phyloP scores from a whole-genome alignment of 2,888 invertebrate species.

The Prosapia bicincta region DNA sequence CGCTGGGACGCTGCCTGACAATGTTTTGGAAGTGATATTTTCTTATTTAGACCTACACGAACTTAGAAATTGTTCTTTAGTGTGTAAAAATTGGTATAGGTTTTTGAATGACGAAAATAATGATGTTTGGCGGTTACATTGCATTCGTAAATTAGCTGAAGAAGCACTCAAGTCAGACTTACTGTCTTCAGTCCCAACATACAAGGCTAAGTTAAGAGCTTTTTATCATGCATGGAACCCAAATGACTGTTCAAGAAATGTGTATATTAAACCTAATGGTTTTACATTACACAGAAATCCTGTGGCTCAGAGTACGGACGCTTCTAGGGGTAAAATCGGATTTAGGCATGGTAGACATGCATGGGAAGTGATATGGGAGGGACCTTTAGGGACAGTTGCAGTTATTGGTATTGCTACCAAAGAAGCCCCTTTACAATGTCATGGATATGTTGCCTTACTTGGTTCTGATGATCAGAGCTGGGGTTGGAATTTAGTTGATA shows the following conservation, averaged over 20 bases:
- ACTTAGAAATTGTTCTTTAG: constrained; percentile 82
- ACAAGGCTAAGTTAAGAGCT: constrained; percentile 90
- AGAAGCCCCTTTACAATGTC: constrained; percentile 89
- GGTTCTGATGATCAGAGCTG: constrained; percentile 97
- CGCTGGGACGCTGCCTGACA: constrained; percentile 66
- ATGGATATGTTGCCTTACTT: constrained; percentile 91
- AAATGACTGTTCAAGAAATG: constrained; percentile 94
- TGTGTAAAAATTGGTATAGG: constrained; percentile 91
- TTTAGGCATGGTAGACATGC: constrained; percentile 91
- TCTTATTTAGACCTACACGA: constrained; percentile 86
- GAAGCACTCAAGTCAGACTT: constrained; percentile 88
- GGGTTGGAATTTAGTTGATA: constrained; percentile 99
- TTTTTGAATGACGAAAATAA: constrained; percentile 90
- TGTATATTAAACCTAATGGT: constrained; percentile 94
- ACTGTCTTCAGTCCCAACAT: constrained; percentile 81
- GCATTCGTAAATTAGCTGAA: constrained; percentile 80
- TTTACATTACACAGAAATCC: constrained; percentile 98
- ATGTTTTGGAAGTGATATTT: constrained; percentile 85
- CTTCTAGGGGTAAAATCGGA: constrained; percentile 84
- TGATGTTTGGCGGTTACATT: constrained; percentile 92
- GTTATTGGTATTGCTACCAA: constrained; percentile 94
- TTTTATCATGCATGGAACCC: constrained; percentile 97
- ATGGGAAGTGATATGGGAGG: constrained; percentile 99
- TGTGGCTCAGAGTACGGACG: constrained; percentile 98
- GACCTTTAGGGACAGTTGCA: constrained; percentile 96